Conservation (phyloP, 23 tunicate genomes). For the Phallusia fumigata region DNA sequence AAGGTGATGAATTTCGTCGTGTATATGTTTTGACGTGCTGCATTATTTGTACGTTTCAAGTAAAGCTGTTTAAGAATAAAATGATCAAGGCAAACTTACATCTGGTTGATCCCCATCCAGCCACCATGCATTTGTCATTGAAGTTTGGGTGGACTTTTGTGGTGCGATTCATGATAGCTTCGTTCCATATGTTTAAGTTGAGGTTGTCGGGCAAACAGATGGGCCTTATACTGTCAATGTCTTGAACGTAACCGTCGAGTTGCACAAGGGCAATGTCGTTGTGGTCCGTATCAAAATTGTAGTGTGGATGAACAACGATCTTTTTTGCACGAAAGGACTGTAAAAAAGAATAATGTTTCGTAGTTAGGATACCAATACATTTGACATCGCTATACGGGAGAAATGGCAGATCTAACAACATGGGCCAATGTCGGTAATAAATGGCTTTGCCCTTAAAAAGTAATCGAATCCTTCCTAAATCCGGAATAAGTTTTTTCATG, state of each 20-base stretch:
- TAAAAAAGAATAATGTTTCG: too few relatives aligned
- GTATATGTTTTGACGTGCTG: too few relatives aligned
- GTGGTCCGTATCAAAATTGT: slow-evolving; percentile 51
- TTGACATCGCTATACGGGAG: too few relatives aligned
- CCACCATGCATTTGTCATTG: slow-evolving; percentile 45
- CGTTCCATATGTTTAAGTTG: slow-evolving; percentile 9
- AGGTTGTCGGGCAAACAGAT: slow-evolving; percentile 60
- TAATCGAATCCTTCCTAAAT: too few relatives aligned
- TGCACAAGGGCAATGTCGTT: slow-evolving; percentile 85
- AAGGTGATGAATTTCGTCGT: too few relatives aligned
- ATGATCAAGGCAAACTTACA: slow-evolving; percentile 19
- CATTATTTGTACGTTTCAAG: too few relatives aligned
- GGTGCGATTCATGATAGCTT: slow-evolving; percentile 2
- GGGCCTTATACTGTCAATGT: slow-evolving; percentile 47
- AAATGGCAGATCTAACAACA: too few relatives aligned
- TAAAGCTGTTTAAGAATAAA: too few relatives aligned
- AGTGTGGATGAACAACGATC: slow-evolving; percentile 69
- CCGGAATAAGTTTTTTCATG: too few relatives aligned
- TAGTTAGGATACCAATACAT: too few relatives aligned
- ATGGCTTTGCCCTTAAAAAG: too few relatives aligned
- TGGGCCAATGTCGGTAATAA: too few relatives aligned
- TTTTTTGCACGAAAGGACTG: slow-evolving; percentile 66
- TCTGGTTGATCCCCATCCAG: slow-evolving; percentile 83
- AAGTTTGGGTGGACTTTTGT: slow-evolving; percentile 29
- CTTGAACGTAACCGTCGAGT: slow-evolving; percentile 43